phyloP scores from a whole-genome alignment of 2,113 vertebrate species.

The Rissa tridactyla region DNA sequence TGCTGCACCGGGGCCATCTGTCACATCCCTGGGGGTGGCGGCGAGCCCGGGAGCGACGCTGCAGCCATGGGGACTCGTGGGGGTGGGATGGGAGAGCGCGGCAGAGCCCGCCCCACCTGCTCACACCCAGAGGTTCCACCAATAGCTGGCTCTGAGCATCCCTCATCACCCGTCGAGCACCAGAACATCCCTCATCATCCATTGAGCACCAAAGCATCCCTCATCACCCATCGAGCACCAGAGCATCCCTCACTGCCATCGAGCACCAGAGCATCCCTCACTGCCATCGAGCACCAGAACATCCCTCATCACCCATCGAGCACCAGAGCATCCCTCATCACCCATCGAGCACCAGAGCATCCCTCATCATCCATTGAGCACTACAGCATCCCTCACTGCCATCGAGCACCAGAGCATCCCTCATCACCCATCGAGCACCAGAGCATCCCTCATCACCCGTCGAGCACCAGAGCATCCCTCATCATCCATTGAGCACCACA shows the following conservation, averaged over 20 bases:
- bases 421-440: rapidly evolving
- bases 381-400: no score
- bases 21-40: not conserved
- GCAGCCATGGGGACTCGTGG: not conserved
- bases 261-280: not conserved
- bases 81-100: not conserved
- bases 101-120: not conserved
- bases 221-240: no score
- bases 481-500: no score
- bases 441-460: not conserved
- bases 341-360: no score
- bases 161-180: no score
- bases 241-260: not conserved
- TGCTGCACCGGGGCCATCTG: conserved; percentile 70
- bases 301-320: not conserved
- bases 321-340: no score
- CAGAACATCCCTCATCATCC: not conserved
- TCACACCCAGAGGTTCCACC: not conserved
- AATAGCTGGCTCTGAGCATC: not conserved
- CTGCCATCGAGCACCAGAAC: not conserved
- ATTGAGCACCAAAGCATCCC: not conserved
- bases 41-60: not conserved
- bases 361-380: no score
- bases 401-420: not conserved
- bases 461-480: no score